phyloP scores from a whole-genome alignment of 2,888 invertebrate genomes.

The Phlogophora meticulosa region DNA sequence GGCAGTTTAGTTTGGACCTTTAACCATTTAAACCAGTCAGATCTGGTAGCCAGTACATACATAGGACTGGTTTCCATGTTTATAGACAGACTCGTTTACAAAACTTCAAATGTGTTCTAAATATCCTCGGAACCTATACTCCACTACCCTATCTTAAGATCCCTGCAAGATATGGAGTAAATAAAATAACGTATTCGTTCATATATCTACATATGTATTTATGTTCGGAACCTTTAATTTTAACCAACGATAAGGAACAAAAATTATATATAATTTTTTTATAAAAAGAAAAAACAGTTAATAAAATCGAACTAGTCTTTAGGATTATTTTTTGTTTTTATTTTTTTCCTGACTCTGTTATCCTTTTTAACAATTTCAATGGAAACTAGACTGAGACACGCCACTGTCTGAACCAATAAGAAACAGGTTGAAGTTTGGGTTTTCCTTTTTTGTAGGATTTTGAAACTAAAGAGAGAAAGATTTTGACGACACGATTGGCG shows the following conservation, averaged over 20 bases:
- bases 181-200: constrained; percentile 9
- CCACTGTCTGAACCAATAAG: too few relatives aligned
- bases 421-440: too few relatives aligned
- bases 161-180: constrained; percentile 1
- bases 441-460: too few relatives aligned
- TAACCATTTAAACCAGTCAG: too few relatives aligned
- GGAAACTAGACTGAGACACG: too few relatives aligned
- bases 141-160: neutral
- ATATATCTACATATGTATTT: too few relatives aligned
- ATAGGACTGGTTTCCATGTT: neutral
- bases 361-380: neutral
- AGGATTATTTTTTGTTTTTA: constrained; percentile 52
- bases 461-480: too few relatives aligned
- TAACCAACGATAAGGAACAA: constrained; percentile 32
- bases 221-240: constrained; percentile 25
- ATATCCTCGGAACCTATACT: neutral
- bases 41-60: too few relatives aligned
- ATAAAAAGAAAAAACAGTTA: constrained; percentile 50
- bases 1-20: too few relatives aligned
- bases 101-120: neutral
- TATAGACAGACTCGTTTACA: neutral
- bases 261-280: constrained; percentile 63
- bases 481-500: too few relatives aligned
- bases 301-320: constrained; percentile 67
- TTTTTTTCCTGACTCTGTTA: neutral